Evolutionary conservation across 2,888 invertebrate species (phyloP).

Genomic region (Lithodes maja): DNA sequence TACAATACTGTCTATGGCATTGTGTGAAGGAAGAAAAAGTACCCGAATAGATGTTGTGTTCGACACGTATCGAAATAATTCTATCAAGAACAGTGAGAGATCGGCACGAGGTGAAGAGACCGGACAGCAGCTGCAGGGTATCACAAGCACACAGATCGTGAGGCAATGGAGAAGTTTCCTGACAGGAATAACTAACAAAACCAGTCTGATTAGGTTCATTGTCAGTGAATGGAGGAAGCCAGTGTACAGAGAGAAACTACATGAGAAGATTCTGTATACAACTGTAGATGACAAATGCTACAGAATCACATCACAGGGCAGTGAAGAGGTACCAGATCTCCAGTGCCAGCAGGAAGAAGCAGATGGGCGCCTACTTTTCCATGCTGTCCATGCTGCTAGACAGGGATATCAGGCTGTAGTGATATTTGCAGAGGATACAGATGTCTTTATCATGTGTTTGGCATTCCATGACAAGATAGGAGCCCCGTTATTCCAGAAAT

Average conservation of each 20-base stretch:
- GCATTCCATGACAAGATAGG: slow-evolving; percentile 15
- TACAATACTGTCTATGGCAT: background rate
- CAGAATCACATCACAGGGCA: background rate
- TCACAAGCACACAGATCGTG: slow-evolving; percentile 3
- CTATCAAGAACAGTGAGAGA: slow-evolving; percentile 10
- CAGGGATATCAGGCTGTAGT: slow-evolving; percentile 2
- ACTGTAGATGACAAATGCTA: slow-evolving; percentile 16
- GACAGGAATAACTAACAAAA: slow-evolving; percentile 5
- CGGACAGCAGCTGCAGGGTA: background rate
- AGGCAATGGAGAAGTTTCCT: background rate
- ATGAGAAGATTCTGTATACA: slow-evolving; percentile 11
- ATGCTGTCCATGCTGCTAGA: slow-evolving; percentile 21
- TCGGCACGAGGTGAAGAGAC: background rate
- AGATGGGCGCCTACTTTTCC: slow-evolving; percentile 26
- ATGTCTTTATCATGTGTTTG: slow-evolving; percentile 6
- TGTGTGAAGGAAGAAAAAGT: background rate
- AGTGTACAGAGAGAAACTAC: slow-evolving; percentile 17
- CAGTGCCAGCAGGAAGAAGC: slow-evolving; percentile 11
- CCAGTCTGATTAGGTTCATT: slow-evolving; percentile 2
- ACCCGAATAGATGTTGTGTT: slow-evolving; percentile 11
- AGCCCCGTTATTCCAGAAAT: slow-evolving; percentile 2
- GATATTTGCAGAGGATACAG: slow-evolving; percentile 16
- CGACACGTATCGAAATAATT: slow-evolving; percentile 6
- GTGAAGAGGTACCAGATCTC: slow-evolving; percentile 23
- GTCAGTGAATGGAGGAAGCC: slow-evolving; percentile 20